Evolutionary conservation across 2,888 invertebrate species (phyloP), one percentile per base, ranked within the genome.

Genomic region (Hydrotaea diabolus): DNA sequence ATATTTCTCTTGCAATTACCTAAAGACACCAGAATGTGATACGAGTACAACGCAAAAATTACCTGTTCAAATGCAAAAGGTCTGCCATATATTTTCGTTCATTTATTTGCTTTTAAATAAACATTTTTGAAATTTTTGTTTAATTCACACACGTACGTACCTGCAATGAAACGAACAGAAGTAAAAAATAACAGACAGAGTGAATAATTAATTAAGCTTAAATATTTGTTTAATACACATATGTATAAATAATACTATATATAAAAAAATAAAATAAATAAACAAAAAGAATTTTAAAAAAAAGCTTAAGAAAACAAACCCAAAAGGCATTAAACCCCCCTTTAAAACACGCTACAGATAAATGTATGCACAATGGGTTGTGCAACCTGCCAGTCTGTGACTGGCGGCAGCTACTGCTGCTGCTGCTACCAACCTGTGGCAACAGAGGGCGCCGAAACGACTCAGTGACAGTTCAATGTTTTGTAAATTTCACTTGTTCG

Each of bases 121-220:
- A 39, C 39, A 39, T 39, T 39, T 2, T 39, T 39, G 39, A 39
- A 1, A 39, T 39, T 39, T 11, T 17, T 8, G 53, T 13, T 21
- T 43, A 66, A 66, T 66, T 66, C 17, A 3, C 21, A 23, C 69
- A 69, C 49, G 46, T 7, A 81, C 80, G 43, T 81, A 82, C 78
- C 78, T 82, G 78, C n/a, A 82, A 82, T n/a, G 66, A 80, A 74
- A 79, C 8, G 59, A 72, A 17, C 64, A 55, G 57, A 57, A n/a
- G n/a, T n/a, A n/a, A n/a, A n/a, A 31, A 55, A 59, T 8, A 3
- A 4, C 31, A 31, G 3, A 53, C 7, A 53, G 62, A 76, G 39
- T 69, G 13, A 53, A 80, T 71, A 57, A 74, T 46, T 74, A 74
- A 59, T 74, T 53, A 9, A 8, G n/a, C 17, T 53, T 46, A 21